Evolutionary conservation across 2,113 vertebrate genomes (phyloP), one percentile per base, ranked within the genome.

Genomic region (Todiramphus chloris): DNA sequence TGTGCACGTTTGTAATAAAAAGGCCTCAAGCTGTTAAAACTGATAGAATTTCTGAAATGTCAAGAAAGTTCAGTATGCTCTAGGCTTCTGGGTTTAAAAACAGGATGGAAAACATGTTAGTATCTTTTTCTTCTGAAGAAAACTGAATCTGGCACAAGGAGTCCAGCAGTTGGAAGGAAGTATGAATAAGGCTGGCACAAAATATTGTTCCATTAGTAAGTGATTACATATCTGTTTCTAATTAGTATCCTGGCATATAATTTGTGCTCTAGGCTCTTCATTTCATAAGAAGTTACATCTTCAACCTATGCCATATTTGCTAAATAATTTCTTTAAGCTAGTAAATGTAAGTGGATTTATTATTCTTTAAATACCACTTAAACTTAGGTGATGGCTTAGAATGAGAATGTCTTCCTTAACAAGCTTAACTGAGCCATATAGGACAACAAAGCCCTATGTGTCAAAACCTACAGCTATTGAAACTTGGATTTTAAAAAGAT

Each of bases 21-120:
- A 96, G 86, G 67, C 93, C 90, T 98, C 97, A 97, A 97, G 96
- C 97, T 98, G 97, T 97, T 98, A 97, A 90, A 97, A 96, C 91
- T 97, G 96, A 97, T 97, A 97, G 95, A 97, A 97, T 96, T 97
- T 95, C 84, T 96, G 76, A 96, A 98, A 97, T 97, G 97, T 95
- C 85, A 56, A 51, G 72, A 94, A 97, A 97, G 94, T 97, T 98
- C 93, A 96, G 63, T 90, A 87, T 95, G 78, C 87, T 94, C 66
- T 93, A 97, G 85, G 94, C 94, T 97, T 97, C 79, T 96, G 84
- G 70, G 48, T 94, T 97, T 97, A 88, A 97, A 96, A 97, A 87
- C 93, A 96, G 89, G 97, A 96, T 98, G 80, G 94, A 97, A 95
- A 90, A 90, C 59, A 74, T 96, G 88, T 80, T 89, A 95, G 90